These are phyloP conservation scores for Serinus canaria DNA, from an alignment of 2,113 vertebrate genomes.

Conservation along the genomic window DNA sequence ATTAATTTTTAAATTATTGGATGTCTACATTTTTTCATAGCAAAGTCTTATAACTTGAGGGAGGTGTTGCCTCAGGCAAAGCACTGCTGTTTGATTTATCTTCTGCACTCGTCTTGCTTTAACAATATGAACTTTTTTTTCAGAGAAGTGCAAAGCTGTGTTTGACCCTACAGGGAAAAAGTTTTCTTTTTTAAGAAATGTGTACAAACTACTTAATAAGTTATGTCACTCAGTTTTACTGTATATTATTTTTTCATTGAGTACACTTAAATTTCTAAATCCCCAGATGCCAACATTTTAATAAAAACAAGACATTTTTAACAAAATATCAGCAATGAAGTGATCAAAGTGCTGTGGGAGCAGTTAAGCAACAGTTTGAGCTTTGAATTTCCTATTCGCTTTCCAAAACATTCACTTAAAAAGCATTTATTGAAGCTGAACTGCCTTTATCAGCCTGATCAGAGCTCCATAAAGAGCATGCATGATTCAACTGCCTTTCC, in stretches of 20 bases:
- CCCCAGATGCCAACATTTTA: constrained; percentile 75
- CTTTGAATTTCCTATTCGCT: constrained; percentile 79
- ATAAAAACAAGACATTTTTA: constrained; percentile 81
- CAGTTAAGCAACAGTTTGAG: constrained; percentile 73
- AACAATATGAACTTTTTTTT: constrained; percentile 65
- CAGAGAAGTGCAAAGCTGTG: constrained; percentile 59
- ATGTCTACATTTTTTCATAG: constrained; percentile 16
- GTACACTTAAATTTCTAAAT: constrained; percentile 74
- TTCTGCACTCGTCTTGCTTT: constrained; percentile 60
- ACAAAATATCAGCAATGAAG: constrained; percentile 74
- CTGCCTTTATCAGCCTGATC: constrained; percentile 82
- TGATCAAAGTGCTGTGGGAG: constrained; percentile 80
- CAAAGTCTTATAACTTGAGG: constrained; percentile 36
- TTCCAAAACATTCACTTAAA: constrained; percentile 81
- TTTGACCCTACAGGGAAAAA: constrained; percentile 69
- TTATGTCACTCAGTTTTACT: constrained; percentile 68
- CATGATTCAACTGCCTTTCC: constrained; percentile 79
- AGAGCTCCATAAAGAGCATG: constrained; percentile 80
- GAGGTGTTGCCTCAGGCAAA: constrained; percentile 41
- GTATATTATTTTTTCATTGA: constrained; percentile 69
- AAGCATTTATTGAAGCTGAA: constrained; percentile 80
- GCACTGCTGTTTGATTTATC: constrained; percentile 65
- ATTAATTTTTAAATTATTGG: constrained; percentile 52
- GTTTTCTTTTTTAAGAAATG: constrained; percentile 69
- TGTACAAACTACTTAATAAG: constrained; percentile 74